Conservation (phyloP, 2,113 vertebrate genomes). For the Silurus glanis region DNA sequence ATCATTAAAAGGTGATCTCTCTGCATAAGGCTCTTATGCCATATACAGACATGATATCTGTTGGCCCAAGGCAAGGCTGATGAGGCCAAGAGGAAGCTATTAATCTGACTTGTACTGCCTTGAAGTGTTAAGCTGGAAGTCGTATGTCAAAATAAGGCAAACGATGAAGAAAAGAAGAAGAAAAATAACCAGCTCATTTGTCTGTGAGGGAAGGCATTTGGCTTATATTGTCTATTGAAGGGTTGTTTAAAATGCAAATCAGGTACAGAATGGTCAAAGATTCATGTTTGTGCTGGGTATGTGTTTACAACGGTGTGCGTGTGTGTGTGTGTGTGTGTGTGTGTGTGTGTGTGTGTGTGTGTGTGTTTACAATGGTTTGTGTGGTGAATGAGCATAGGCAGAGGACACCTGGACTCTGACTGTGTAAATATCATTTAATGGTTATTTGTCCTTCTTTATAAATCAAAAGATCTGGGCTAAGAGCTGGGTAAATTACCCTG, state of each 20-base stretch:
- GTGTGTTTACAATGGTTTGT: slow-evolving; percentile 27
- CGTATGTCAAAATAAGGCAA: slow-evolving; percentile 53
- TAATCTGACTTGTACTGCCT: slow-evolving; percentile 66
- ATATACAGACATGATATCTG: background rate
- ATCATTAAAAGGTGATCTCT: background rate
- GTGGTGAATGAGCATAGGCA: slow-evolving; percentile 7
- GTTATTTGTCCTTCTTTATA: slow-evolving; percentile 33
- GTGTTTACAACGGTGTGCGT: slow-evolving; percentile 3
- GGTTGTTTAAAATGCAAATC: slow-evolving; percentile 64
- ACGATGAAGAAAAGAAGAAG: slow-evolving; percentile 44
- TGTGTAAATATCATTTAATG: slow-evolving; percentile 36
- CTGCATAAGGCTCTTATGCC: slow-evolving; percentile 1
- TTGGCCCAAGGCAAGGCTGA: slow-evolving; percentile 1
- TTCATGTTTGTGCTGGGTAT: background rate
- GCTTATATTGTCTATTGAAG: background rate
- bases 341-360: background rate
- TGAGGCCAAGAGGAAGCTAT: slow-evolving; percentile 48
- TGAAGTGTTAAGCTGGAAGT: slow-evolving; percentile 66
- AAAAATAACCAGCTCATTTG: slow-evolving; percentile 43
- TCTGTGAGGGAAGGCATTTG: slow-evolving; percentile 44
- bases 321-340: slow-evolving; percentile 21
- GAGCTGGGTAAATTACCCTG: slow-evolving; percentile 18
- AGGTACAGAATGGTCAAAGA: slow-evolving; percentile 14
- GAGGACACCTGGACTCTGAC: slow-evolving; percentile 21
- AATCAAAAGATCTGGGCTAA: slow-evolving; percentile 18